Base-by-base conservation (phyloP, 2,888 invertebrate species). In the Branchellion lobata region DNA sequence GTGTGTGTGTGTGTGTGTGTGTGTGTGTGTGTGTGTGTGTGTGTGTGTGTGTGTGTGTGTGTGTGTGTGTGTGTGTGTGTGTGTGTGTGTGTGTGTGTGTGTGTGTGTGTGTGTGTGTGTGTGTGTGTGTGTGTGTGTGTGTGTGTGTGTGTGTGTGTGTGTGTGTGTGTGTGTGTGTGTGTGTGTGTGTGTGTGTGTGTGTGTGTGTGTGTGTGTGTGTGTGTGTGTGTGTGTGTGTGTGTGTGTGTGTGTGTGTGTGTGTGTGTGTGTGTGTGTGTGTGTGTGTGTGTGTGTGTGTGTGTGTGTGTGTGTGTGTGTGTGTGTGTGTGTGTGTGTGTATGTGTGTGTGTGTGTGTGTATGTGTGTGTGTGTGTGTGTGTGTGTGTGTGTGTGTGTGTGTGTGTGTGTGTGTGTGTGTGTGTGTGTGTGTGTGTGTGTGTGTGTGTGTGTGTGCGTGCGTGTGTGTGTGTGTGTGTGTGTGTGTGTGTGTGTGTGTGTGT, bases 31-130 rank as follows among this genome's bases (percentile, higher is more conserved):
- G n/a, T n/a, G n/a, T n/a, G n/a, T n/a, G n/a, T n/a, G n/a, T n/a
- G n/a, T n/a, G n/a, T 31, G 31, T 71, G 31, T 29, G 72, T 5
- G 5, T 2, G 11, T 8, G 40, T 40, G 14, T 40, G 24, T 21
- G 34, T 78, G 65, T 29, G 27, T 5, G 40, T 27, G 21, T 47
- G 14, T 1, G n/a, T 61, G n/a, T 21, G 18, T 75, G 53, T 75
- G 27, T 51, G 33, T 76, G 53, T 76, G 76, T 76, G 76, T 21
- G 31, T 61, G 29, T 76, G 61, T 76, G 61, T 29, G 29, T 76
- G 57, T 61, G 53, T 21, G 31, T 31, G 31, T 33, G 34, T 61
- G 11, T 76, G 27, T 27, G 2, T 74, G 72, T 71, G 3, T n/a
- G 27, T 74, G 29, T 47, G 0, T 1, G 29, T 74, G 11, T n/a